phyloP scores from a whole-genome alignment of 2,797 vertebrate genomes.

The Enteromius trimaculatus region DNA sequence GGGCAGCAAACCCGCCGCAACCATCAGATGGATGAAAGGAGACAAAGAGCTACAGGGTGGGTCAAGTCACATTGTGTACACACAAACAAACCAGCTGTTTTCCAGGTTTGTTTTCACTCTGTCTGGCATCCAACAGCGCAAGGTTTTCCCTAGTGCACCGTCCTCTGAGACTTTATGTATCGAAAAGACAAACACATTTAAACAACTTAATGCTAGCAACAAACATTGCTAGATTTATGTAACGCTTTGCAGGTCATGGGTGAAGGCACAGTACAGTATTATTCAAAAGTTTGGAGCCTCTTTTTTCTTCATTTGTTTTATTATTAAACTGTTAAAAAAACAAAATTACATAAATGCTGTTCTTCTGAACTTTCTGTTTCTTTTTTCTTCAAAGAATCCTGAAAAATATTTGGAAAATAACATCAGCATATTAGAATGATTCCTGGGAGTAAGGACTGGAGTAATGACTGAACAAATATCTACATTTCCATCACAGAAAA shows the following conservation, averaged over 20 bases:
- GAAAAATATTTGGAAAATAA: neutral
- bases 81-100: constrained; percentile 17
- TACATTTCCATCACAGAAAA: neutral
- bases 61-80: constrained; percentile 40
- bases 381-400: neutral
- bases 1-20: constrained; percentile 93
- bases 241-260: neutral
- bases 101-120: neutral
- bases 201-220: neutral
- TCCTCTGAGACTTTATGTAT: neutral
- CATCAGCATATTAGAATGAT: neutral
- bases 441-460: neutral
- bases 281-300: neutral
- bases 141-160: neutral
- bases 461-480: neutral
- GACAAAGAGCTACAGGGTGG: constrained; percentile 68
- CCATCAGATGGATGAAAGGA: constrained; percentile 96
- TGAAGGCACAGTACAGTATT: neutral
- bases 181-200: neutral
- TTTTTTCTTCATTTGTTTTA: too few species aligned
- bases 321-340: neutral
- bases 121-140: neutral
- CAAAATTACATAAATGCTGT: neutral
- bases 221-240: neutral
- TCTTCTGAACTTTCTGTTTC: neutral